Conservation (phyloP, 2,113 vertebrate species). For the Gasterosteus nipponicus region DNA sequence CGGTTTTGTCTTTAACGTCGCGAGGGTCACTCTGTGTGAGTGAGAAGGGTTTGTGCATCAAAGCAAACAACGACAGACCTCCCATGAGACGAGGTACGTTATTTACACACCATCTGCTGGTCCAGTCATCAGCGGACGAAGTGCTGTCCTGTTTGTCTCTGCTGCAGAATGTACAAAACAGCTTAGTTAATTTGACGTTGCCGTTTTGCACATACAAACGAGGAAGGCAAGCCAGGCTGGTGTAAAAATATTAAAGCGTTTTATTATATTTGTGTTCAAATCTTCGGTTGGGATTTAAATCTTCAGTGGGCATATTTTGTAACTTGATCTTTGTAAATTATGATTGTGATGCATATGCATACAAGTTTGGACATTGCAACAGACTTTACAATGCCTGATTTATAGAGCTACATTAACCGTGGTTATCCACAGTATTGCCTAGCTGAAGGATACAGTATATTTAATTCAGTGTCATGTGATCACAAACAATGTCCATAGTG, state of each 20-base stretch:
- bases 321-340: conserved; percentile 11
- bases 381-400: neutral
- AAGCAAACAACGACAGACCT: conserved; percentile 55
- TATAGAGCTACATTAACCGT: conserved; percentile 2
- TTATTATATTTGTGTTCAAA: conserved; percentile 11
- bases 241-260: neutral
- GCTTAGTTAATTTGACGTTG: conserved; percentile 50
- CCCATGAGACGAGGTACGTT: conserved; percentile 57
- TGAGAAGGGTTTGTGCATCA: conserved; percentile 35
- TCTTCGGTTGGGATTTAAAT: conserved; percentile 1
- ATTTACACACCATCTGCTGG: conserved; percentile 74
- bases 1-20: conserved; percentile 18
- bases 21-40: conserved; percentile 45
- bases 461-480: conserved; percentile 1
- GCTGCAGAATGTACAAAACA: conserved; percentile 62
- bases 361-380: neutral
- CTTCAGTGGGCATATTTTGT: neutral
- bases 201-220: conserved; percentile 37
- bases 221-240: conserved; percentile 4
- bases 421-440: neutral
- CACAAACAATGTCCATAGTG: neutral
- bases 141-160: conserved; percentile 63
- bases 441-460: conserved; percentile 1
- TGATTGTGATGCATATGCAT: neutral
- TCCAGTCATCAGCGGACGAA: conserved; percentile 60